A percentile compares a stretch with the other conserved stretches of the same genome.
phyloP scores from a whole-genome alignment of 2,113 vertebrate genomes.

The Pedionomus torquatus region DNA sequence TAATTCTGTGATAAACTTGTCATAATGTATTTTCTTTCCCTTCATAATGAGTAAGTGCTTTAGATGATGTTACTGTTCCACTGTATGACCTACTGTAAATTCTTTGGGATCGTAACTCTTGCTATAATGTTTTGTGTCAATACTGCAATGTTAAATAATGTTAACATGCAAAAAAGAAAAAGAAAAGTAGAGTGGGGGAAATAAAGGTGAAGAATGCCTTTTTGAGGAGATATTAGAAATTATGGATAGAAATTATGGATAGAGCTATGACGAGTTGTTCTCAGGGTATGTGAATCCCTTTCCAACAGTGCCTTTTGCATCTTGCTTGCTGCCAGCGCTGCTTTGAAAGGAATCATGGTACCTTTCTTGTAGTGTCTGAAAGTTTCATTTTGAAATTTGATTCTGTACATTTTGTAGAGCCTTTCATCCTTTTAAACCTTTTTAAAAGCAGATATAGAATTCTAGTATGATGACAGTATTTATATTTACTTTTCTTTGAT shows the following conservation, averaged over 20 bases:
- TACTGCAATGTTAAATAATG: neutral
- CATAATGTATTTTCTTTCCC: neutral
- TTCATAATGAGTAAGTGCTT: neutral
- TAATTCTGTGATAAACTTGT: neutral
- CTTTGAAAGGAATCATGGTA: neutral
- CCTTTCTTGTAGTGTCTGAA: neutral
- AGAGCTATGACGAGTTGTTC: neutral
- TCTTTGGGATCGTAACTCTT: neutral
- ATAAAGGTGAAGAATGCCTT: neutral
- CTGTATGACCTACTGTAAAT: neutral
- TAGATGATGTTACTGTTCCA: neutral
- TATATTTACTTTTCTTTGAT: neutral
- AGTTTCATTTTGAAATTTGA: neutral
- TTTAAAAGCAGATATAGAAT: neutral
- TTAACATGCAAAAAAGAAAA: neutral
- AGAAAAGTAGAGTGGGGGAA: neutral
- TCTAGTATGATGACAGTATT: neutral
- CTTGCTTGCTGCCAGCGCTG: neutral
- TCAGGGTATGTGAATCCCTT: neutral
- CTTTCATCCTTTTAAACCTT: neutral
- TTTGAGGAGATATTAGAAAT: neutral
- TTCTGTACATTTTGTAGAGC: neutral
- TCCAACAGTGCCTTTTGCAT: neutral
- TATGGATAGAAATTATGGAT: neutral
- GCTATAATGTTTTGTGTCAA: neutral